Percentiles rank a stretch among this genome's conserved stretches.
Conservation (phyloP, 2,113 vertebrate species). For the Microtus montanus region DNA sequence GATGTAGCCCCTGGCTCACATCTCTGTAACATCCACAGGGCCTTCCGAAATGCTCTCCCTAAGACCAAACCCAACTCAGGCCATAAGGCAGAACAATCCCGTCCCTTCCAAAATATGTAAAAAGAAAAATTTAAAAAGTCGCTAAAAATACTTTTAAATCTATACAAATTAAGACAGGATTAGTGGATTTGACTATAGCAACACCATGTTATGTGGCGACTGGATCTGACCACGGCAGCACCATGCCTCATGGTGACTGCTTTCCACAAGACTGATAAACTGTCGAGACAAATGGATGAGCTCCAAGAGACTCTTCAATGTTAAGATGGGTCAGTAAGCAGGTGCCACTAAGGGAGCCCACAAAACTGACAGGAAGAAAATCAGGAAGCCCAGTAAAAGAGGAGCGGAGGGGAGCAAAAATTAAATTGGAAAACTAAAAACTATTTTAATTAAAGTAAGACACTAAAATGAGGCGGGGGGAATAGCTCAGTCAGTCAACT, state of each 20-base stretch:
- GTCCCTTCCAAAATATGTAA: not conserved
- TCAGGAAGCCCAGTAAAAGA: not conserved
- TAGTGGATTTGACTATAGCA: not conserved
- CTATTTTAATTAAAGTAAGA: not conserved
- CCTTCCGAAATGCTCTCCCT: not conserved
- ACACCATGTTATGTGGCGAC: too few relatives aligned
- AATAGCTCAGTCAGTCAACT: not conserved
- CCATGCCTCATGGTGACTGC: not conserved
- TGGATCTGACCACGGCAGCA: not conserved
- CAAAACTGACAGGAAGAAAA: not conserved
- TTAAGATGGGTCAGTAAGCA: not conserved
- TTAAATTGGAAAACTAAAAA: not conserved
- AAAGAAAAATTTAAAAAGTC: not conserved
- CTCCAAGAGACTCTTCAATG: not conserved
- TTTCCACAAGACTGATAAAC: not conserved
- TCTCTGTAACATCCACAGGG: not conserved
- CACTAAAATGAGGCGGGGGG: not conserved
- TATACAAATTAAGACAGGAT: not conserved
- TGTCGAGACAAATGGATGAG: rapidly evolving
- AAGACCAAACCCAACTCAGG: not conserved
- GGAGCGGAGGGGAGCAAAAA: not conserved
- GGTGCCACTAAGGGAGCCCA: not conserved
- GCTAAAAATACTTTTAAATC: not conserved
- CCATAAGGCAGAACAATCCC: not conserved
- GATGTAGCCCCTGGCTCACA: not conserved